Evolutionary conservation across 1,140 invertebrate species (phyloP), one percentile per base, ranked within the genome.

Genomic region (Copidosoma floridanum): DNA sequence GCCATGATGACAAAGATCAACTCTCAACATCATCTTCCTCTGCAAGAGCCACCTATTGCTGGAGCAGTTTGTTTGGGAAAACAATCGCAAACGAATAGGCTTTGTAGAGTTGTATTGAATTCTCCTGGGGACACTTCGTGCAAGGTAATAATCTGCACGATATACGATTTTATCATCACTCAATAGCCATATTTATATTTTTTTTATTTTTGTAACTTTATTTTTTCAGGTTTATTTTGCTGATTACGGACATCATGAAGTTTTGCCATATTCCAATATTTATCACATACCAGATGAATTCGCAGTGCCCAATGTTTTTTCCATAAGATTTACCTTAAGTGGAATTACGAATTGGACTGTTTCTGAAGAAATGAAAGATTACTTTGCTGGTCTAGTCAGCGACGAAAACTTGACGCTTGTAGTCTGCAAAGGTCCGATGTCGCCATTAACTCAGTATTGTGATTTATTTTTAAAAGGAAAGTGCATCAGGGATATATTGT

Each of bases 161-260:
- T n/a, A n/a, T n/a, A n/a, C n/a, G n/a, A n/a, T n/a, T n/a, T n/a
- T n/a, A 16, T 48, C 5, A 10, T 3, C 20, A 37, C 11, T 54
- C 7, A n/a, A 54, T 29, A 21, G n/a, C n/a, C 11, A 18, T 12
- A 2, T 35, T 37, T 21, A 47, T 46, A 35, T 21, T 35, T 23
- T 35, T 46, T 46, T 10, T 47, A 35, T 2, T 35, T 4, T 8
- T 35, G 5, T 11, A 24, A 46, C n/a, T 57, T 62, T 11, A 79
- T 29, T 77, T 79, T 26, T 83, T 66, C 85, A 88, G 76, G 81
- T 91, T 12, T 89, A 87, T 67, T 92, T 89, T 69, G 88, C 90
- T 18, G 90, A 92, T 75, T 91, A 88, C 72, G 90, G 90, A 7
- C 88, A 89, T 65, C 86, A 85, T 4, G 89, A 90, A 76, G 71